phyloP scores from a whole-genome alignment of 2,113 vertebrate species.

The Octodon degus region DNA sequence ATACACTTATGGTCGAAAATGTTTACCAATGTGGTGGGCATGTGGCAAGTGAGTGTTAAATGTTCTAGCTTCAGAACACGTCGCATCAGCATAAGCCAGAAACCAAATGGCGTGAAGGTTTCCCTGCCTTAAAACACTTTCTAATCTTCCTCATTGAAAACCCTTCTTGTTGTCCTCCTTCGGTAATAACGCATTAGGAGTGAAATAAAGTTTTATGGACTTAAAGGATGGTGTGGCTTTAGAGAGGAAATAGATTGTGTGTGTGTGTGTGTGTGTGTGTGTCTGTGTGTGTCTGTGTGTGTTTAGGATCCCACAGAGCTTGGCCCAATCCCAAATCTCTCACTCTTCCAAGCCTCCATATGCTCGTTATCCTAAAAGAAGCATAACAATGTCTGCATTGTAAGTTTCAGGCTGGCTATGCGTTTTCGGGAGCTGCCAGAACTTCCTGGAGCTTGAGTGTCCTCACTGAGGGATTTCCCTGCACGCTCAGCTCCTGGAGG shows the following conservation, averaged over 20 bases:
- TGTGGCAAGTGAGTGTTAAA: too few relatives aligned
- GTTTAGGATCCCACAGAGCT: neutral
- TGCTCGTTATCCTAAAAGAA: neutral
- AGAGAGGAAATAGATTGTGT: neutral
- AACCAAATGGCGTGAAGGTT: neutral
- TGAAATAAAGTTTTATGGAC: neutral
- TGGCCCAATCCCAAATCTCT: neutral
- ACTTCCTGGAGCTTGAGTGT: neutral
- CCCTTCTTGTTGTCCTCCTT: neutral
- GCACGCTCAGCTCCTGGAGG: neutral
- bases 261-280: too few relatives aligned
- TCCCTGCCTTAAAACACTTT: neutral
- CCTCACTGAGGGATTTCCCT: too few relatives aligned
- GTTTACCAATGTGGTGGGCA: neutral
- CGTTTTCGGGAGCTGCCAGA: neutral
- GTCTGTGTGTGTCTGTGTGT: too few relatives aligned
- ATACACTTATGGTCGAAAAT: neutral
- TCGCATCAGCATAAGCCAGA: neutral
- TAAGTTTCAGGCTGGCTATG: neutral
- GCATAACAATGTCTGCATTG: neutral
- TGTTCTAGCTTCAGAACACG: neutral
- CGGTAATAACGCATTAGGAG: neutral
- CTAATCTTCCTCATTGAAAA: neutral
- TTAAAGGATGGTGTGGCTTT: neutral
- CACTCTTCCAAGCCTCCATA: neutral